These are phyloP conservation scores for Mormoops blainvillei DNA, from an alignment of 2,113 vertebrate species.

Conservation along the genomic window DNA sequence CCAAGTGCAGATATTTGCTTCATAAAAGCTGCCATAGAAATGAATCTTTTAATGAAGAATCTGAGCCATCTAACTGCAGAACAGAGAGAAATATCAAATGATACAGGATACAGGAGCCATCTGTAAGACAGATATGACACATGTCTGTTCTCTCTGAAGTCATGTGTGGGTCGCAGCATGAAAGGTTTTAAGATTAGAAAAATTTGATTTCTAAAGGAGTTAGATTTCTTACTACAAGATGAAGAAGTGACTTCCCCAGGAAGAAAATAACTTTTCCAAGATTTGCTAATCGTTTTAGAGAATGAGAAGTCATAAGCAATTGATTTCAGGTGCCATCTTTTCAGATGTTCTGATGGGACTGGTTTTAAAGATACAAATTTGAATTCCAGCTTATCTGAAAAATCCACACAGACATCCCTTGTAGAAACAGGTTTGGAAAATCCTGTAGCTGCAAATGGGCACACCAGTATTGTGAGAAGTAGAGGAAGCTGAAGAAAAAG, in stretches of 20 bases:
- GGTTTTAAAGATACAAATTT: not conserved
- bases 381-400: not conserved
- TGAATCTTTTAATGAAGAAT: conserved; percentile 64
- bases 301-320: not conserved
- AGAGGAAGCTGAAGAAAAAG: rapidly evolving
- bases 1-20: conserved; percentile 71
- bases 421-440: not conserved
- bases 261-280: not conserved
- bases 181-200: not conserved
- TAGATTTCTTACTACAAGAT: not conserved
- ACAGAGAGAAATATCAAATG: conserved; percentile 50
- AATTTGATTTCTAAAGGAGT: not conserved
- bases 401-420: not conserved
- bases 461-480: not conserved
- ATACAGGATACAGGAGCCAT: conserved; percentile 4
- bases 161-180: not conserved
- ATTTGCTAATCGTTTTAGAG: not conserved
- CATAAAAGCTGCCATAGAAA: conserved; percentile 68
- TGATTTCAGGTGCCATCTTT: not conserved
- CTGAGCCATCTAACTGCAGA: conserved; percentile 48
- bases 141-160: not conserved
- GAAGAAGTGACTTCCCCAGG: not conserved
- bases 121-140: not conserved
- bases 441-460: not conserved
- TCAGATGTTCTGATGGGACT: not conserved